phyloP scores from a whole-genome alignment of 2,888 invertebrate genomes.

The Pseudoips prasinana region DNA sequence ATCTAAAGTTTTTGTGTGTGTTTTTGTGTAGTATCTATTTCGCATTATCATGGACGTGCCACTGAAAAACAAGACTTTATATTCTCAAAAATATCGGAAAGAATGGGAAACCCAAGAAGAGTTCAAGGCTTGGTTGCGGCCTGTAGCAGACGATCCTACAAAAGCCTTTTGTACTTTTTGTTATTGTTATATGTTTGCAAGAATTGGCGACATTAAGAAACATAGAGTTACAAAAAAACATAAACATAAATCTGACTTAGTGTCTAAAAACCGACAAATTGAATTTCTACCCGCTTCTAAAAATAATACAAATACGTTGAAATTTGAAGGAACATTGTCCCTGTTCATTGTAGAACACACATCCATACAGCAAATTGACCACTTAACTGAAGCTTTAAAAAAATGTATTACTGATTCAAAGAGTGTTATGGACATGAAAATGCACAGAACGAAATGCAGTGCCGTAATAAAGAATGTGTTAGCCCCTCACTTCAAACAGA shows the following conservation, averaged over 20 bases:
- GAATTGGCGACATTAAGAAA: constrained; percentile 2
- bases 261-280: constrained; percentile 1
- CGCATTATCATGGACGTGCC: constrained; percentile 1
- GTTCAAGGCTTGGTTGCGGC: constrained; percentile 7
- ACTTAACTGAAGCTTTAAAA: constrained; percentile 7
- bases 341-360: constrained; percentile 4
- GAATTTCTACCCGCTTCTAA: neutral
- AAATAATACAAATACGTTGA: neutral
- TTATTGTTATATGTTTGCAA: constrained; percentile 5
- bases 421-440: constrained; percentile 9
- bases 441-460: constrained; percentile 13
- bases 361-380: constrained; percentile 8
- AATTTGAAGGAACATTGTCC: constrained; percentile 4
- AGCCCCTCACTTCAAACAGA: neutral
- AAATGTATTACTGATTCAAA: constrained; percentile 10
- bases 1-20: no score
- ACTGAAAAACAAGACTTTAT: constrained; percentile 1
- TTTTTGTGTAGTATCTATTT: no score
- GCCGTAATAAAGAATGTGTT: constrained; percentile 11
- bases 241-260: constrained; percentile 3
- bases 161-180: constrained; percentile 8
- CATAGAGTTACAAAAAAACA: constrained; percentile 6
- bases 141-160: constrained; percentile 3
- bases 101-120: constrained; percentile 11
- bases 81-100: constrained; percentile 4